Conservation (phyloP, 2,113 vertebrate genomes). For the Aegithalos caudatus region DNA sequence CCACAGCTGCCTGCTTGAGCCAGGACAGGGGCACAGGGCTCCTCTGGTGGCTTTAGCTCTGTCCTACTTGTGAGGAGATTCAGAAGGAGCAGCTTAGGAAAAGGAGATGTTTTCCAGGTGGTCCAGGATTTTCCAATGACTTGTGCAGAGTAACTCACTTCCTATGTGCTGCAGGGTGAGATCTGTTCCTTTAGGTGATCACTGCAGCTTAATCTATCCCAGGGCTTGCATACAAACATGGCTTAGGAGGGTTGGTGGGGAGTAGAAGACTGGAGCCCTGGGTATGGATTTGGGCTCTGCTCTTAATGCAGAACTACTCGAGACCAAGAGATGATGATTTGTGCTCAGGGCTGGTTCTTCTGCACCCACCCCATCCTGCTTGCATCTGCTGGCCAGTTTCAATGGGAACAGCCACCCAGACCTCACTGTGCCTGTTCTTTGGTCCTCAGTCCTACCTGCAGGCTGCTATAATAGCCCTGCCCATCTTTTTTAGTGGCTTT, state of each 20-base stretch:
- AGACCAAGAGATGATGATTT: not conserved
- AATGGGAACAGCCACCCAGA: not conserved
- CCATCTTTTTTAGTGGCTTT: not conserved
- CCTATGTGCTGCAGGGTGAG: accelerated
- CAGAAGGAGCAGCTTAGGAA: not conserved
- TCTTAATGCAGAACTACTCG: not conserved
- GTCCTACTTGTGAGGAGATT: not conserved
- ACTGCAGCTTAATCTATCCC: not conserved
- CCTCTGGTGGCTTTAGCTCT: not conserved
- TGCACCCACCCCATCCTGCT: not conserved
- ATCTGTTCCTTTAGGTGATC: not conserved
- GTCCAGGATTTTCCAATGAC: not conserved
- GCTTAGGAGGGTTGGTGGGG: not conserved
- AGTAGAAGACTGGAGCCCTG: not conserved
- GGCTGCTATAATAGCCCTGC: not conserved
- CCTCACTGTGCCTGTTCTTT: not conserved
- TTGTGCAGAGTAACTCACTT: not conserved
- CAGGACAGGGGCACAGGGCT: not conserved
- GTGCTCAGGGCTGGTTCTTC: not conserved
- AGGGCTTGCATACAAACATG: not conserved
- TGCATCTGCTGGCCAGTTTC: not conserved
- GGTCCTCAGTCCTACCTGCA: not conserved
- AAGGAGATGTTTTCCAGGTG: not conserved
- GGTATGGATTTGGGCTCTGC: not conserved
- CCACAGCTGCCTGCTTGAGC: not conserved